Conservation (phyloP, 2,113 vertebrate genomes). For the Phoenicopterus ruber region DNA sequence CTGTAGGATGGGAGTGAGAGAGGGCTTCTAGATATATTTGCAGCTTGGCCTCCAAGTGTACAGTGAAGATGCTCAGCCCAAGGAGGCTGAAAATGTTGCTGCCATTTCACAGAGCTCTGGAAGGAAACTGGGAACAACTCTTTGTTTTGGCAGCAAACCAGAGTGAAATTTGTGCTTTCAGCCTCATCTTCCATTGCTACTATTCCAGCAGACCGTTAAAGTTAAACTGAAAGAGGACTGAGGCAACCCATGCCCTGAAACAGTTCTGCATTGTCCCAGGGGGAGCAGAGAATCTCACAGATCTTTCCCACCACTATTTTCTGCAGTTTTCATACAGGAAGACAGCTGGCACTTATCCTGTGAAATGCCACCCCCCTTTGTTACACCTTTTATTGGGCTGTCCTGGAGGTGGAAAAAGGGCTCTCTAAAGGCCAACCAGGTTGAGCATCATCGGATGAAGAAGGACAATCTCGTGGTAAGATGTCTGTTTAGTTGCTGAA, state of each 20-base stretch:
- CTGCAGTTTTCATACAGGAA: not conserved
- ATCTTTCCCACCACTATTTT: not conserved
- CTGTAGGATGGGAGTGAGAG: not conserved
- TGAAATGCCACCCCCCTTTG: not conserved
- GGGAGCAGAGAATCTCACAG: not conserved
- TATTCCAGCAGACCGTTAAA: not conserved
- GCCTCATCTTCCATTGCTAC: conserved; percentile 25
- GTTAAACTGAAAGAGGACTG: not conserved
- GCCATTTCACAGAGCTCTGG: not conserved
- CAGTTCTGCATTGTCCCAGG: not conserved
- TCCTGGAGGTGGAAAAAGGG: not conserved
- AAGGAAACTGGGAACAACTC: not conserved
- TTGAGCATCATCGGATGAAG: not conserved
- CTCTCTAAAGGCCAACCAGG: not conserved
- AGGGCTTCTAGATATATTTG: not conserved
- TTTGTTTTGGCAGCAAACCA: conserved; percentile 33
- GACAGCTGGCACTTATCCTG: not conserved
- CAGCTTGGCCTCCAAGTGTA: not conserved
- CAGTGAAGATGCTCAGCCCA: not conserved
- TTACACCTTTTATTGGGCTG: not conserved
- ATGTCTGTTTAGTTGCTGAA: not conserved
- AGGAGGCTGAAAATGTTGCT: not conserved
- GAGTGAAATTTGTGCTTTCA: not conserved
- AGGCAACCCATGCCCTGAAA: not conserved
- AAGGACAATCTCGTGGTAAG: not conserved